Conservation (phyloP, 1,140 invertebrate genomes). For the Drosophila pruinosa region DNA sequence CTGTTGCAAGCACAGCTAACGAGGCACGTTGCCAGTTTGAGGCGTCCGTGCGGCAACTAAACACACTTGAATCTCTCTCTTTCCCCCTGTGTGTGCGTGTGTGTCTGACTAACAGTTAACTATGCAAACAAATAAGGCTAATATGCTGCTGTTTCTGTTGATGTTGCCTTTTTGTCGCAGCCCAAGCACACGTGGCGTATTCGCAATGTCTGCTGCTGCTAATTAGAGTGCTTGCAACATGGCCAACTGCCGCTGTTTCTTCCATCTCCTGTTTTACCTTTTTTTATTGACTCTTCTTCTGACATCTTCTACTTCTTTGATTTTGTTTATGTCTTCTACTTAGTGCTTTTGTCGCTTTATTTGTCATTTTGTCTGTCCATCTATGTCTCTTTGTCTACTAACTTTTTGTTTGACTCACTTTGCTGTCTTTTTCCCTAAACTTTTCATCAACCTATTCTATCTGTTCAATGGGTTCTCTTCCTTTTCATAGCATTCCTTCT, state of each 20-base stretch:
- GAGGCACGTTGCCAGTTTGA: constrained; percentile 59
- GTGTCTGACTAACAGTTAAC: constrained; percentile 57
- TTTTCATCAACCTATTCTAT: no score
- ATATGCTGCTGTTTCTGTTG: constrained; percentile 24
- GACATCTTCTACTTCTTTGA: not conserved
- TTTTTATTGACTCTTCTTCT: not conserved
- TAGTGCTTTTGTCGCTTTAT: no score
- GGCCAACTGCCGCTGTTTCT: not conserved
- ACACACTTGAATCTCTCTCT: constrained; percentile 15
- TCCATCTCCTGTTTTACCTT: not conserved
- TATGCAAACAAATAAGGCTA: constrained; percentile 56
- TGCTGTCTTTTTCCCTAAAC: no score
- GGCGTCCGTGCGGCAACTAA: constrained; percentile 67
- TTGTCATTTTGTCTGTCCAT: no score
- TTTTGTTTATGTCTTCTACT: not conserved
- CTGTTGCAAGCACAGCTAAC: constrained; percentile 45
- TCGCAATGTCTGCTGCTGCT: constrained; percentile 53
- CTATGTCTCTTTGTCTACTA: no score
- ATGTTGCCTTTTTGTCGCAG: not conserved
- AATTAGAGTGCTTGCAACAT: constrained; percentile 40
- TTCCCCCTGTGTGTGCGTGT: not conserved
- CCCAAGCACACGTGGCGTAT: constrained; percentile 60
- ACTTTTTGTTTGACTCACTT: no score
- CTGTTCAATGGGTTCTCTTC: no score
- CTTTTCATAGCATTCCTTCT: no score